phyloP scores from a whole-genome alignment of 2,797 vertebrate genomes.

The Alectoris magna region DNA sequence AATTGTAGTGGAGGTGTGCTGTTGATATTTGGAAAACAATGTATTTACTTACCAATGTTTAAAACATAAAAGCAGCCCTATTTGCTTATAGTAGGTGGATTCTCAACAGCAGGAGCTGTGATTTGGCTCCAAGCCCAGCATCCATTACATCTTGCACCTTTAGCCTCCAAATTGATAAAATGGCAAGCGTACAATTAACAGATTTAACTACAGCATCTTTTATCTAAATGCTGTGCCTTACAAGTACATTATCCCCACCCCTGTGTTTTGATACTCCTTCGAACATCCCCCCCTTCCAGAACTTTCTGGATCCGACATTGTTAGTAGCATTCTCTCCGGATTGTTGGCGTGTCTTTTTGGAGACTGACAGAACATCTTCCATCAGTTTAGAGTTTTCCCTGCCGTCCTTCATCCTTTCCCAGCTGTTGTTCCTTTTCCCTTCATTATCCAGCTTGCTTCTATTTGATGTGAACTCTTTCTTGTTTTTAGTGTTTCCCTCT shows the following conservation, averaged over 20 bases:
- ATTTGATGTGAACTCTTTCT: neutral
- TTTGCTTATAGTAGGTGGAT: neutral
- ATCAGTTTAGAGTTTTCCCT: neutral
- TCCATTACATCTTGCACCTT: slow-evolving; percentile 20
- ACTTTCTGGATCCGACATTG: neutral
- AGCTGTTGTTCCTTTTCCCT: neutral
- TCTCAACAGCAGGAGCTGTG: slow-evolving; percentile 3
- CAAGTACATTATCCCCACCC: neutral
- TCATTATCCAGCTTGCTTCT: neutral
- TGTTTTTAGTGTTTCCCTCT: neutral
- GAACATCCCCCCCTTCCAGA: neutral
- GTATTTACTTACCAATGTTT: neutral
- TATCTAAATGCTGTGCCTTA: neutral
- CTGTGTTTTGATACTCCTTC: neutral
- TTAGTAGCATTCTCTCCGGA: neutral
- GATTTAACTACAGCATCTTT: neutral
- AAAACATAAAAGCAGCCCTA: neutral
- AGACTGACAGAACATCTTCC: neutral
- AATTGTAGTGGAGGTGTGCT: neutral
- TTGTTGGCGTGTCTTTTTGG: neutral
- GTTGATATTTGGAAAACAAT: neutral
- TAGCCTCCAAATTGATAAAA: slow-evolving; percentile 30
- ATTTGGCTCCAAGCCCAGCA: slow-evolving; percentile 35
- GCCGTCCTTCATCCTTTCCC: neutral
- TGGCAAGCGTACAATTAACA: slow-evolving; percentile 19